A percentile compares a stretch with the other conserved stretches of the same genome.
phyloP scores from a whole-genome alignment of 2,888 invertebrate genomes.

The Lasioglossum zephyrum region DNA sequence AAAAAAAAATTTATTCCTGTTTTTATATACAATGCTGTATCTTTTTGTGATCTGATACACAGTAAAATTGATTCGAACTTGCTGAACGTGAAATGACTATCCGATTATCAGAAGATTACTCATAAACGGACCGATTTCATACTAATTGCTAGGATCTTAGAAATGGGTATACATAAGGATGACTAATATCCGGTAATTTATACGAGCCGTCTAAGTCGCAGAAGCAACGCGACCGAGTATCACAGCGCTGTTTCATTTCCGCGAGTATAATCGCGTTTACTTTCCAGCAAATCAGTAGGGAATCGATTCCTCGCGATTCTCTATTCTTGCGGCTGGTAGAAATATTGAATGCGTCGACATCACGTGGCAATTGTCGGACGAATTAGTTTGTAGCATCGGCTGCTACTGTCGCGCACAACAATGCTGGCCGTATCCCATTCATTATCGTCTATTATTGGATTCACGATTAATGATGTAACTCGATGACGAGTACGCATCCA shows the following conservation, averaged over 20 bases:
- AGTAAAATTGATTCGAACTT: background rate
- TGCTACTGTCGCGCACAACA: conserved; percentile 9
- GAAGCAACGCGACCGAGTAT: background rate
- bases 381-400: conserved; percentile 22
- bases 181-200: conserved; percentile 3
- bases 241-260: background rate
- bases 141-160: background rate
- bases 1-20: background rate
- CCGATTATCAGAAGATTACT: background rate
- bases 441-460: conserved; percentile 35
- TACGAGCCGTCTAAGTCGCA: conserved; percentile 11
- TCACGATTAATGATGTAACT: conserved; percentile 36
- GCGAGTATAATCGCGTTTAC: background rate
- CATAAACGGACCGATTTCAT: background rate
- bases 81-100: background rate
- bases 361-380: background rate
- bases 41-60: background rate
- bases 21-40: background rate
- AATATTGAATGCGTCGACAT: background rate
- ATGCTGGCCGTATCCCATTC: conserved; percentile 13
- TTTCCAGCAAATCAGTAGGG: conserved; percentile 3
- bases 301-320: conserved; percentile 9
- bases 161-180: background rate
- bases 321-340: background rate
- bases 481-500: conserved; percentile 10